Conservation (phyloP, 2,797 vertebrate genomes). For the Cichlasoma orientale region DNA sequence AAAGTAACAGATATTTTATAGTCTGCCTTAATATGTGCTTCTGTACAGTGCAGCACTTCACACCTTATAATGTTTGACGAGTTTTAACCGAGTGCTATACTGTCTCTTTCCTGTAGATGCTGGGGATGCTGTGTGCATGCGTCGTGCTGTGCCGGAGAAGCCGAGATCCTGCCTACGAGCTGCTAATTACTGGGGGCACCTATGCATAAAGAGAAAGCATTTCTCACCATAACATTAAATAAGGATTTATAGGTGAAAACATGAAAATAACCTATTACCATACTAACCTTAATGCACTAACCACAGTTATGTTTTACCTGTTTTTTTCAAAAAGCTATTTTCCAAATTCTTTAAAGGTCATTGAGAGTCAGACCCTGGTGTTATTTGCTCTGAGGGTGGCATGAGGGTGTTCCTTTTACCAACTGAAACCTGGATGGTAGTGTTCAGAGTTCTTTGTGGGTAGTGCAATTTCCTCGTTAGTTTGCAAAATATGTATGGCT, state of each 20-base stretch:
- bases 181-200: conserved; percentile 90
- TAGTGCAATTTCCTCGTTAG: conserved; percentile 61
- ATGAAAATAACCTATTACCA: conserved; percentile 54
- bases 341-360: conserved; percentile 52
- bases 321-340: conserved; percentile 34
- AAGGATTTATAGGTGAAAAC: conserved; percentile 69
- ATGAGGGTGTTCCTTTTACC: background rate
- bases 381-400: conserved; percentile 9
- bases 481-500: conserved; percentile 75
- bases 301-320: conserved; percentile 9
- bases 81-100: background rate
- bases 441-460: conserved; percentile 45
- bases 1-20: background rate
- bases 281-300: conserved; percentile 38
- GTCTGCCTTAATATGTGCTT: background rate
- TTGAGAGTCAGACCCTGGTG: conserved; percentile 1
- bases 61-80: background rate
- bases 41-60: background rate
- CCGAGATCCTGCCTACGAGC: conserved; percentile 92
- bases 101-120: conserved; percentile 80
- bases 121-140: conserved; percentile 95
- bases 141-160: conserved; percentile 90
- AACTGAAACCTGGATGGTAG: conserved; percentile 20
- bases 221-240: conserved; percentile 28
- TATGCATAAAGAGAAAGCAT: conserved; percentile 82